Evolutionary conservation across 2,113 vertebrate species (phyloP).

Genomic region (Litocranius walleri): DNA sequence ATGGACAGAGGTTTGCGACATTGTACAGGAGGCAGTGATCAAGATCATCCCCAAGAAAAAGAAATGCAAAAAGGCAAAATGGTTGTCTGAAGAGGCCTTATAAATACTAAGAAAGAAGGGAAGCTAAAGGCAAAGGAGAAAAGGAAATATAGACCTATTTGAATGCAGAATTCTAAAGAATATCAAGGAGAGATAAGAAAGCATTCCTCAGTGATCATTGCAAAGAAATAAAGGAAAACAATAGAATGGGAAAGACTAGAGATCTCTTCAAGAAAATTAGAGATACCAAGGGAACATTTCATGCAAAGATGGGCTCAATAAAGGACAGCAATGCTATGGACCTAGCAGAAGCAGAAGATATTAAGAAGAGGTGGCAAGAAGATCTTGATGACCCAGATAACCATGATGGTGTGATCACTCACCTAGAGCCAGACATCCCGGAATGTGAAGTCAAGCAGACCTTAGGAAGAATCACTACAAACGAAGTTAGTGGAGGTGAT

Average conservation of each 20-base stretch:
- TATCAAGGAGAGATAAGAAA: not conserved
- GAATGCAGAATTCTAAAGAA: not conserved
- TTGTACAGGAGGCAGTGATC: not conserved
- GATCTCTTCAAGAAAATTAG: not conserved
- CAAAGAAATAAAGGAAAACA: not conserved
- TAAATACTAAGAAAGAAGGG: not conserved
- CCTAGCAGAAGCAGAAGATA: not conserved
- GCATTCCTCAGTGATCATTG: not conserved
- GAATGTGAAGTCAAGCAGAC: not conserved
- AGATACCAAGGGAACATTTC: not conserved
- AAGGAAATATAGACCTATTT: not conserved
- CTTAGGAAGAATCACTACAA: not conserved
- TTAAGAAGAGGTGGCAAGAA: not conserved
- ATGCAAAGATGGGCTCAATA: not conserved
- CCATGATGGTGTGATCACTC: not conserved
- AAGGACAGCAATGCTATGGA: not conserved
- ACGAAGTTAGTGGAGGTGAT: not conserved
- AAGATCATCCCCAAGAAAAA: not conserved
- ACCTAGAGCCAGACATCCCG: not conserved
- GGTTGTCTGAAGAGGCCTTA: not conserved
- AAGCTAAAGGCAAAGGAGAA: not conserved
- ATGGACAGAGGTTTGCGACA: not conserved
- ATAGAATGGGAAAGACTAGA: not conserved
- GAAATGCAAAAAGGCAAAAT: not conserved
- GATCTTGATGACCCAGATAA: not conserved